These are phyloP conservation scores for Scomber japonicus DNA, from an alignment of 2,113 vertebrate species.

Conservation along the genomic window DNA sequence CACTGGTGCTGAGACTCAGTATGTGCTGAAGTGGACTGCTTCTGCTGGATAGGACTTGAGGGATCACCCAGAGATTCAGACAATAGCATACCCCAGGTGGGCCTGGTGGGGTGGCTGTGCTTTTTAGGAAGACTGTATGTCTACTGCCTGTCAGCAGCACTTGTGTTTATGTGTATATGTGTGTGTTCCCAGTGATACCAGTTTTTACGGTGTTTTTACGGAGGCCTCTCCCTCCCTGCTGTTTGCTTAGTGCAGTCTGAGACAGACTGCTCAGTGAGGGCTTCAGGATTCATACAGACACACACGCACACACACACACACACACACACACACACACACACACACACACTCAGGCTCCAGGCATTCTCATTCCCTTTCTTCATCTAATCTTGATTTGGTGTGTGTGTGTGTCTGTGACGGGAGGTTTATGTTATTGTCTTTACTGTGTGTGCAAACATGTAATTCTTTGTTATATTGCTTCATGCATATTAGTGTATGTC, in stretches of 20 bases:
- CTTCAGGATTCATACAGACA: conserved; percentile 45
- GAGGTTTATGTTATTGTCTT: conserved; percentile 32
- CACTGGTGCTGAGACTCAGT: conserved; percentile 29
- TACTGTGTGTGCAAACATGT: conserved; percentile 1
- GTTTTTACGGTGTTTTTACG: conserved; percentile 62
- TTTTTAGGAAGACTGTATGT: conserved; percentile 55
- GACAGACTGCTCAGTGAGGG: conserved; percentile 67
- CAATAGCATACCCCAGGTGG: conserved; percentile 55
- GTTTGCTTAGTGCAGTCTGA: conserved; percentile 69
- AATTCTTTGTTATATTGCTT: neutral
- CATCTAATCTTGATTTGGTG: conserved; percentile 43
- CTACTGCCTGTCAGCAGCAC: conserved; percentile 53
- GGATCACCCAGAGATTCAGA: conserved; percentile 68
- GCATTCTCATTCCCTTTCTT: conserved; percentile 41
- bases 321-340: conserved; percentile 26
- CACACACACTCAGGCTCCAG: conserved; percentile 29
- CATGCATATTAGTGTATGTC: conserved; percentile 2
- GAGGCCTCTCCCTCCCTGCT: conserved; percentile 70
- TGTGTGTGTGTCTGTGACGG: conserved; percentile 37
- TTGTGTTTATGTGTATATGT: conserved; percentile 24
- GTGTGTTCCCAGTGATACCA: conserved; percentile 56
- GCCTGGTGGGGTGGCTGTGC: conserved; percentile 48
- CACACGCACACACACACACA: conserved; percentile 35
- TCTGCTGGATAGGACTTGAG: conserved; percentile 60
- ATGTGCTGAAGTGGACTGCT: conserved; percentile 58